A percentile compares a stretch with the other conserved stretches of the same genome.
phyloP scores from a whole-genome alignment of 2,113 vertebrate species.

The Rhinolophus ferrumequinum region DNA sequence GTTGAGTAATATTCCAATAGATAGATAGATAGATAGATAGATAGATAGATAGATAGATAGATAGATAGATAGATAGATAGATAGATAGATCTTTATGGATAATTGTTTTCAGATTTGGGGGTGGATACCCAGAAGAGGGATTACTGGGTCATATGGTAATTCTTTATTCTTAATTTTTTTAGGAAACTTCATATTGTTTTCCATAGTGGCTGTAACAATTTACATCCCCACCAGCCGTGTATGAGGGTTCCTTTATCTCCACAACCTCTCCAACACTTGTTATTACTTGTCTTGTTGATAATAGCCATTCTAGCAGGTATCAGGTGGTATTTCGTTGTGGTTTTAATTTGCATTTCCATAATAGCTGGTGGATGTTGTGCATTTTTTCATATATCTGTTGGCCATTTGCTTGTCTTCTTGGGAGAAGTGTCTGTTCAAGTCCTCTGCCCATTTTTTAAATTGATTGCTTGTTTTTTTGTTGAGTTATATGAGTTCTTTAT shows the following conservation, averaged over 20 bases:
- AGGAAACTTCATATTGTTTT: not conserved
- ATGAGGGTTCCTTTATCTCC: not conserved
- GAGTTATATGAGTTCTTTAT: not conserved
- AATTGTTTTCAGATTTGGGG: no score
- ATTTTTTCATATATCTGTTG: not conserved
- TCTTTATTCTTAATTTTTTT: not conserved
- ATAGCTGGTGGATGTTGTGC: not conserved
- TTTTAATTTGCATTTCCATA: not conserved
- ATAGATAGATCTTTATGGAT: no score
- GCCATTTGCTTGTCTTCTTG: not conserved
- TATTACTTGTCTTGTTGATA: not conserved
- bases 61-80: no score
- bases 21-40: no score
- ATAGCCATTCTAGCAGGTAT: not conserved
- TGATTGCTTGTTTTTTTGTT: not conserved
- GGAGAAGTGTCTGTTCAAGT: not conserved
- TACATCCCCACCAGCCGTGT: not conserved
- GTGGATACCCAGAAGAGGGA: not conserved
- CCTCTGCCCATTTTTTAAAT: not conserved
- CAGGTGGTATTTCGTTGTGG: not conserved
- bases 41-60: no score
- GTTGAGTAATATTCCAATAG: not conserved
- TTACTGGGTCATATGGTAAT: not conserved
- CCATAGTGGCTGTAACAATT: not conserved
- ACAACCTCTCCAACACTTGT: not conserved